Evolutionary conservation across 1,140 invertebrate species (phyloP).

Genomic region (Drosophila erecta): DNA sequence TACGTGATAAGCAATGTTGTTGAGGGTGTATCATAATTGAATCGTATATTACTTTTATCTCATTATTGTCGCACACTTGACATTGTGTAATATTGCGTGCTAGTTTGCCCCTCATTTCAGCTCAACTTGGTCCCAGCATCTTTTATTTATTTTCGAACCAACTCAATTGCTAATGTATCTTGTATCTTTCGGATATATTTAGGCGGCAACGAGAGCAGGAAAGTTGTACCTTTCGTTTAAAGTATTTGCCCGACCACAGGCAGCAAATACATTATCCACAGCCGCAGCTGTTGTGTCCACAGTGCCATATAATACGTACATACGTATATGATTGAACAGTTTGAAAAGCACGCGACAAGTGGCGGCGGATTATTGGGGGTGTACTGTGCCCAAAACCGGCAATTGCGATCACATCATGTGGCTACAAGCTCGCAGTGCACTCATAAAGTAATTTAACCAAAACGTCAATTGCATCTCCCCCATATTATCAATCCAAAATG

Average conservation of each 20-base stretch:
- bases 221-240: constrained; percentile 33
- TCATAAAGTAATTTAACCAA: constrained; percentile 14
- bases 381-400: neutral
- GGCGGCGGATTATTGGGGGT: constrained; percentile 23
- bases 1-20: constrained; percentile 14
- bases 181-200: constrained; percentile 24
- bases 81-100: constrained; percentile 40
- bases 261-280: constrained; percentile 42
- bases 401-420: constrained; percentile 21
- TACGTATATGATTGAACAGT: constrained; percentile 35
- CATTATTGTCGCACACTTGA: constrained; percentile 44
- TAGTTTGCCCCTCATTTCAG: neutral
- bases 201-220: constrained; percentile 21
- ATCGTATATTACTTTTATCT: constrained; percentile 41
- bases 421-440: constrained; percentile 4
- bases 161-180: constrained; percentile 27
- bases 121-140: constrained; percentile 26
- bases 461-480: constrained; percentile 10
- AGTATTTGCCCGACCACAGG: constrained; percentile 25
- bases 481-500: neutral
- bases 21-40: constrained; percentile 23
- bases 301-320: neutral
- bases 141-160: constrained; percentile 37
- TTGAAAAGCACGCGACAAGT: constrained; percentile 46
- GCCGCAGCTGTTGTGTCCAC: constrained; percentile 11